Evolutionary conservation across 2,113 vertebrate genomes (phyloP).

Genomic region (Rhipidura dahli): DNA sequence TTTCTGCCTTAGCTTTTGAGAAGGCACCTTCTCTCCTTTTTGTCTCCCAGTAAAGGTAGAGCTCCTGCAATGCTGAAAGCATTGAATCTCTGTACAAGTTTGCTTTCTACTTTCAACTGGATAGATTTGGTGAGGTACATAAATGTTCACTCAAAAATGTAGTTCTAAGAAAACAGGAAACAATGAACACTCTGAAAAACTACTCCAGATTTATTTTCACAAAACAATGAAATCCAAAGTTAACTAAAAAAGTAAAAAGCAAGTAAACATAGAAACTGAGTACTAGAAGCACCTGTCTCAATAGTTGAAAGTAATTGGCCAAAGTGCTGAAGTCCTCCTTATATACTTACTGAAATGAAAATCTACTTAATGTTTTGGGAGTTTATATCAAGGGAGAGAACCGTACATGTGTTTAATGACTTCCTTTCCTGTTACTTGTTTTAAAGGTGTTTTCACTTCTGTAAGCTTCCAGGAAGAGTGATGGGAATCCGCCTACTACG

Average conservation of each 20-base stretch:
- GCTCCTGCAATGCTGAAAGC: background rate
- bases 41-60: background rate
- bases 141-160: background rate
- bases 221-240: background rate
- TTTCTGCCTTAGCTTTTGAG: background rate
- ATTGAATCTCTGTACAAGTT: background rate
- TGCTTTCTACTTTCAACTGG: background rate
- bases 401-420: background rate
- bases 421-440: background rate
- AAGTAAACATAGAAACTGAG: background rate
- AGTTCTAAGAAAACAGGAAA: background rate
- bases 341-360: background rate
- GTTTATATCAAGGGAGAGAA: background rate
- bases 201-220: background rate
- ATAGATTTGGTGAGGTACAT: background rate
- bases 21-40: background rate
- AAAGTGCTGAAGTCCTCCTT: background rate
- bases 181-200: background rate
- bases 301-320: background rate
- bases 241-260: background rate
- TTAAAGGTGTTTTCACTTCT: slow-evolving; percentile 69
- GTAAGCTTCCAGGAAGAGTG: slow-evolving; percentile 75
- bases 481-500: slow-evolving; percentile 73
- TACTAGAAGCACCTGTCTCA: background rate
- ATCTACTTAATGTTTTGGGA: background rate